These are phyloP conservation scores for Kuschelorhynchus macadamiae DNA, from an alignment of 2,888 invertebrate genomes.

Conservation along the genomic window DNA sequence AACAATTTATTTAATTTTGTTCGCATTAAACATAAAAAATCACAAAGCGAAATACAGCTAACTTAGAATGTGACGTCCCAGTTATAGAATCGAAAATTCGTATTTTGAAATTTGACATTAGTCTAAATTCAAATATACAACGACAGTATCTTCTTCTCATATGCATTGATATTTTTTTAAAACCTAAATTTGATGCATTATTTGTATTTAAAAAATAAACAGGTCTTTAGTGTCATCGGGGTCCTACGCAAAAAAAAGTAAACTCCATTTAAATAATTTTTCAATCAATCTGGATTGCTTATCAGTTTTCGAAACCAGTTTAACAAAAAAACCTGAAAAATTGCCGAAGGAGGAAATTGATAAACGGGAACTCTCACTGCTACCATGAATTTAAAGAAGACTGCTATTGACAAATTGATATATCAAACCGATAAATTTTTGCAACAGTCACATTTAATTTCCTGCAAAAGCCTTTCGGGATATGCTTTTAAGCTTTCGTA, in stretches of 20 bases:
- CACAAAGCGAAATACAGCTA: too few species aligned
- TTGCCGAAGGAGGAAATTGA: slow-evolving; percentile 47
- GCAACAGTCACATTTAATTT: slow-evolving; percentile 42
- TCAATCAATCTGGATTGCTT: slow-evolving; percentile 49
- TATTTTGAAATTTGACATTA: too few species aligned
- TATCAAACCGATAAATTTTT: slow-evolving; percentile 40
- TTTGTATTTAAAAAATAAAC: slow-evolving; percentile 27
- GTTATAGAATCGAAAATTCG: too few species aligned
- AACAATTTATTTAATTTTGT: too few species aligned
- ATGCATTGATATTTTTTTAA: slow-evolving; percentile 7
- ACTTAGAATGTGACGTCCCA: too few species aligned
- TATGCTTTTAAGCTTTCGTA: slow-evolving; percentile 1
- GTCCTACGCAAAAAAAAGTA: slow-evolving; percentile 36
- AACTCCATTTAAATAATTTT: slow-evolving; percentile 49
- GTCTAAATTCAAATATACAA: too few species aligned
- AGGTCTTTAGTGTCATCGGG: slow-evolving; percentile 22
- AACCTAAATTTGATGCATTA: slow-evolving; percentile 18
- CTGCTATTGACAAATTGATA: slow-evolving; percentile 47
- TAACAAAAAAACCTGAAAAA: slow-evolving; percentile 48
- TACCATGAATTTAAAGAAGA: slow-evolving; percentile 48
- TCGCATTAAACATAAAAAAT: too few species aligned
- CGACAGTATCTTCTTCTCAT: background rate
- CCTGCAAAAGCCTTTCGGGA: slow-evolving; percentile 30
- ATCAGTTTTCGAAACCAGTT: slow-evolving; percentile 47
- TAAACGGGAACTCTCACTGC: slow-evolving; percentile 46